Conservation (phyloP, 2,797 vertebrate species). For the Enteromius radiatus region DNA sequence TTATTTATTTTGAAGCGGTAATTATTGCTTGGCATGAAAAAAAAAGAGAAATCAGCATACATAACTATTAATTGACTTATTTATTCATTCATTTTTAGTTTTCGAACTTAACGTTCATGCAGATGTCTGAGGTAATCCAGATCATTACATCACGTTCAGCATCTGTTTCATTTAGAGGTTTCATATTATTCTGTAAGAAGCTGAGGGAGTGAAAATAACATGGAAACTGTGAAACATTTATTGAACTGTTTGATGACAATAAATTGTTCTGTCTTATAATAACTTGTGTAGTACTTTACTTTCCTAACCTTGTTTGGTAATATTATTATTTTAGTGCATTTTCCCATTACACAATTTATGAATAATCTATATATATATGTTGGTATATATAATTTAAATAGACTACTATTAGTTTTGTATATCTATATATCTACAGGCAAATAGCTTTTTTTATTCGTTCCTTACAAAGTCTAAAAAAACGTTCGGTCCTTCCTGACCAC, state of each 20-base stretch:
- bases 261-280: constrained; percentile 67
- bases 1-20: constrained; percentile 71
- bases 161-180: constrained; percentile 75
- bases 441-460: neutral
- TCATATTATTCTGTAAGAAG: constrained; percentile 78
- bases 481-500: neutral
- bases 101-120: constrained; percentile 20
- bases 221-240: constrained; percentile 75
- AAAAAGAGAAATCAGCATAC: constrained; percentile 73
- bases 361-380: too few species aligned
- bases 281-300: neutral
- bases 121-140: constrained; percentile 48
- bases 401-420: too few species aligned
- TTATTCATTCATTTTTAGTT: constrained; percentile 74
- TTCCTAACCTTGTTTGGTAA: constrained; percentile 29
- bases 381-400: too few species aligned
- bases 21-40: constrained; percentile 80
- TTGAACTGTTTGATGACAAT: constrained; percentile 71
- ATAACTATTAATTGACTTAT: constrained; percentile 75
- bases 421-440: neutral
- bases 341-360: neutral
- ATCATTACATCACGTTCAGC: constrained; percentile 51
- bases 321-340: constrained; percentile 10
- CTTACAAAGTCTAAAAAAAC: too few species aligned
- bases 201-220: constrained; percentile 76